phyloP scores from a whole-genome alignment of 2,797 vertebrate genomes.

The Pagetopsis macropterus region DNA sequence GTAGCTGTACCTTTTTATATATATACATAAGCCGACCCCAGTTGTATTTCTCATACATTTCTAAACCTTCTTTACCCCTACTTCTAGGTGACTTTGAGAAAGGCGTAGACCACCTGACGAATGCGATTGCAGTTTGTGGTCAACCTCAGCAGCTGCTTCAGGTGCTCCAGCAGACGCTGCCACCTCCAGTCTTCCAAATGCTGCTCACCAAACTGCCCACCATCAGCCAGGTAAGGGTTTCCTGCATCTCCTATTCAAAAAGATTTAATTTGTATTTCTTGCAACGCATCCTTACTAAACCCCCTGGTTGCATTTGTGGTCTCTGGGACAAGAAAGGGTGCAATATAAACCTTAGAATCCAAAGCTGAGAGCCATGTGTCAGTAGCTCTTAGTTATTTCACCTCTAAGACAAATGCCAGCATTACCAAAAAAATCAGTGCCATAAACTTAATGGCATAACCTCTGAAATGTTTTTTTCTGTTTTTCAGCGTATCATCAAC shows the following conservation, averaged over 20 bases:
- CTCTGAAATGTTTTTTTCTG: not conserved
- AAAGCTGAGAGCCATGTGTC: constrained; percentile 70
- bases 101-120: constrained; percentile 96
- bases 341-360: constrained; percentile 42
- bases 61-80: not conserved
- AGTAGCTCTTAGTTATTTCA: constrained; percentile 79
- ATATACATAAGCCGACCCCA: too few relatives aligned
- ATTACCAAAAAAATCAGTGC: too few relatives aligned
- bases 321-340: too few relatives aligned
- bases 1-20: too few relatives aligned
- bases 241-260: rapidly evolving
- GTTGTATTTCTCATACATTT: not conserved
- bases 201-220: constrained; percentile 94
- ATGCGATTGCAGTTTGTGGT: constrained; percentile 96
- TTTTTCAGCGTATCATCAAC: constrained; percentile 2
- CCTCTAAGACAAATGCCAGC: constrained; percentile 14
- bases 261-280: not conserved
- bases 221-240: constrained; percentile 83
- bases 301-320: too few relatives aligned
- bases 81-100: constrained; percentile 92
- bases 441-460: not conserved
- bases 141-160: constrained; percentile 97
- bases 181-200: constrained; percentile 97
- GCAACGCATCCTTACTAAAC: constrained; percentile 58
- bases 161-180: constrained; percentile 95